These are phyloP conservation scores for Drosophila mayri DNA, from an alignment of 1,140 invertebrate genomes.

Conservation along the genomic window DNA sequence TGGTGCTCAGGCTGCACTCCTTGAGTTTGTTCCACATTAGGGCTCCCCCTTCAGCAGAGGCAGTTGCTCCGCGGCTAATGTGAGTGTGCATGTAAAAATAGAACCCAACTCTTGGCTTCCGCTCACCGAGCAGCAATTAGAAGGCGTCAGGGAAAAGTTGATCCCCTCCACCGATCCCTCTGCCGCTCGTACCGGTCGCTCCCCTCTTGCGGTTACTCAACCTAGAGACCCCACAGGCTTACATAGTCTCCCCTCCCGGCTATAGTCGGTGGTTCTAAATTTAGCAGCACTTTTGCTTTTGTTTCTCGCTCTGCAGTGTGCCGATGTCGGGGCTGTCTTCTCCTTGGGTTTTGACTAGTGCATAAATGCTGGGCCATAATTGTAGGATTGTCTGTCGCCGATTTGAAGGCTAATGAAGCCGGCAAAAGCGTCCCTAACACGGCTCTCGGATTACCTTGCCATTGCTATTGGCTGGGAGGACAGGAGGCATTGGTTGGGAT, in stretches of 20 bases:
- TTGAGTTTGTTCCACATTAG: conserved; percentile 44
- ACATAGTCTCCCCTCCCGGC: not conserved
- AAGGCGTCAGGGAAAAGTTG: conserved; percentile 55
- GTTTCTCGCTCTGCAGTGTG: conserved; percentile 41
- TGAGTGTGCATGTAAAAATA: conserved; percentile 64
- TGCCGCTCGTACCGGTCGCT: not conserved
- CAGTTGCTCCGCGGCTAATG: conserved; percentile 31
- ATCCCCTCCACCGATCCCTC: not conserved
- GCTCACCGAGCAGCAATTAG: conserved; percentile 63
- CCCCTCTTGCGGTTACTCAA: conserved; percentile 72
- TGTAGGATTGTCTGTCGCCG: conserved; percentile 64
- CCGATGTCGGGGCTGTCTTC: conserved; percentile 22
- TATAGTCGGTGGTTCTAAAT: conserved; percentile 63
- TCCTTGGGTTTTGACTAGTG: conserved; percentile 46
- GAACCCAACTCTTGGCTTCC: conserved; percentile 53
- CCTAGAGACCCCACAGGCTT: conserved; percentile 52
- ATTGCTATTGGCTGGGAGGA: not conserved
- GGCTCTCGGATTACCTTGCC: conserved; percentile 50
- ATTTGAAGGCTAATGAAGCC: conserved; percentile 59
- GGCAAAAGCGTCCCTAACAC: conserved; percentile 57
- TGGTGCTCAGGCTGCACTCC: conserved; percentile 13
- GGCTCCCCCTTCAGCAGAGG: conserved; percentile 13
- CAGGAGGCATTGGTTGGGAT: conserved; percentile 1
- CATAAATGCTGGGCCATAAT: conserved; percentile 73
- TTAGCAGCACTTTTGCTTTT: conserved; percentile 78